Percentiles rank a stretch among this genome's conserved stretches.
These are phyloP conservation scores for Penaeus indicus DNA, from an alignment of 1,140 invertebrate species.

Conservation along the genomic window DNA sequence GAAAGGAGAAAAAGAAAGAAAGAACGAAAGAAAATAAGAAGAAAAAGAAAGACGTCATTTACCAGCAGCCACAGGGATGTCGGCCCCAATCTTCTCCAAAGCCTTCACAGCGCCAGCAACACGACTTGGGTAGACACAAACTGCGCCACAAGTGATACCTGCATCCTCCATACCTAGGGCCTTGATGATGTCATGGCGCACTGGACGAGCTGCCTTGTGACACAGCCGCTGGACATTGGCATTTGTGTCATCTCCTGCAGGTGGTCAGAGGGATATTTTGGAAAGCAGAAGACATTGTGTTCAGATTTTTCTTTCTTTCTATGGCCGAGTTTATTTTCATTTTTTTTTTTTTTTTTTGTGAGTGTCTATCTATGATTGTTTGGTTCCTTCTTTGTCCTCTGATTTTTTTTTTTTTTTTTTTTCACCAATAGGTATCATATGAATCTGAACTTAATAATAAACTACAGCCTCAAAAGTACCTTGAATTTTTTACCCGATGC, in stretches of 20 bases:
- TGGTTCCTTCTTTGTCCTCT: too few relatives aligned
- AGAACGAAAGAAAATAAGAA: background rate
- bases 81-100: constrained; percentile 75
- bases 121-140: constrained; percentile 93
- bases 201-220: constrained; percentile 79
- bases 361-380: too few relatives aligned
- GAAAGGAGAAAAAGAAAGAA: background rate
- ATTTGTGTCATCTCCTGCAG: constrained; percentile 85
- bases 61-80: constrained; percentile 86
- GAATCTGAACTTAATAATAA: too few relatives aligned
- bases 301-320: too few relatives aligned
- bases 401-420: too few relatives aligned
- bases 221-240: constrained; percentile 86
- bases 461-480: too few relatives aligned
- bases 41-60: constrained; percentile 54
- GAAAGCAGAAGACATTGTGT: background rate
- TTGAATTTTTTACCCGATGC: too few relatives aligned
- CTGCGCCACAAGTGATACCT: constrained; percentile 79
- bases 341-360: too few relatives aligned
- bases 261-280: constrained; percentile 11
- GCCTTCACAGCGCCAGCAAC: constrained; percentile 80
- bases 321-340: too few relatives aligned
- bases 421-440: too few relatives aligned
- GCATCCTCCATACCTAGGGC: constrained; percentile 69
- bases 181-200: constrained; percentile 72